Base-by-base conservation (phyloP, 2,113 vertebrate species). In the Bubo blakistoni region DNA sequence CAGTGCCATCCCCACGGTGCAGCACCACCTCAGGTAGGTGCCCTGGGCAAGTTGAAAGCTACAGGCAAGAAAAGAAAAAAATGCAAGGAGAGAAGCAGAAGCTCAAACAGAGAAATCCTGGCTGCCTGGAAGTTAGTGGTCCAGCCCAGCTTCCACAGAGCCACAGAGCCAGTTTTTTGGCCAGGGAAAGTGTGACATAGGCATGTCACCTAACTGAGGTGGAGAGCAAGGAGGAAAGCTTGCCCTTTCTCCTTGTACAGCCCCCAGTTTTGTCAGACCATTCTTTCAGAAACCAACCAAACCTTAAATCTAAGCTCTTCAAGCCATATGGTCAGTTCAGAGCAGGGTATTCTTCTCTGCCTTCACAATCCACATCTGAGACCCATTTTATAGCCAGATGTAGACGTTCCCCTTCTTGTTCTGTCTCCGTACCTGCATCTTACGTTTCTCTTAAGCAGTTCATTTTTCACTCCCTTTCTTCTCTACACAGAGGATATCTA, bases 1-100 rank as follows among this genome's bases (percentile, higher is more conserved):
- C 63, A 46, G 20, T 44, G 16, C 18, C 36, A 0, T 44, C 61
- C 32, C 57, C 22, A 21, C 0, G 0, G 19, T 30, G 40, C 18
- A 59, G 46, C 46, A 86, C 4, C 13, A 57, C 13, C 38, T 81
- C 19, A 21, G 12, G 27, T 21, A 78, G 25, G 42, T 47, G 32
- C 7, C 47, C 16, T 52, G 57, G 12, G 44, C n/a, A 80, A 11
- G 18, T 17, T 59, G 79, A 65, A 79, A 94, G 44, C 16, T 67
- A 63, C 11, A 76, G n/a, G 16, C 26, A 84, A 87, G 34, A 32
- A 25, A 58, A 78, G 1, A 11, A 58, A 38, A 49, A 24, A 42
- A 26, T 4, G 2, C 29, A 4, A 74, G 14, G 13, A 70, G 17
- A 8, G 29, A 91, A 91, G 22, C 24, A 87, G 78, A 93, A 85